Evolutionary conservation across 2,888 invertebrate species (phyloP).

Genomic region (Xanthorhoe designata): DNA sequence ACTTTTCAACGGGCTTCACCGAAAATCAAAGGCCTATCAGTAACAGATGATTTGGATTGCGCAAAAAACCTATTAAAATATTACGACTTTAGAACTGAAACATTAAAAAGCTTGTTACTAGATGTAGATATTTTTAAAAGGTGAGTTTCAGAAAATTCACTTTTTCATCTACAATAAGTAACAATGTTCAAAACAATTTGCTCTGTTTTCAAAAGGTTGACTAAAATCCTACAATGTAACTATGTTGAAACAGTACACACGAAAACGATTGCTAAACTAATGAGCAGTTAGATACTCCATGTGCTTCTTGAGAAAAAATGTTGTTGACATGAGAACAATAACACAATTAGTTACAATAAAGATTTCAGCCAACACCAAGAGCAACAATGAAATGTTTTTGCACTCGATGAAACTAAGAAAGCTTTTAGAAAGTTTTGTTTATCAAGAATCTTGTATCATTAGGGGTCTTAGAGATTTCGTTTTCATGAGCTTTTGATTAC

Average conservation of each 20-base stretch:
- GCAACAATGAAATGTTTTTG: slow-evolving; percentile 31
- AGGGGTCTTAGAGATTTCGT: background rate
- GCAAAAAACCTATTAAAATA: background rate
- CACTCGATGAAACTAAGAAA: slow-evolving; percentile 28
- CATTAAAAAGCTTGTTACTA: too few relatives aligned
- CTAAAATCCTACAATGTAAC: background rate
- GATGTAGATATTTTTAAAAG: too few relatives aligned
- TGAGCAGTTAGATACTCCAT: background rate
- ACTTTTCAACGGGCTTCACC: slow-evolving; percentile 4
- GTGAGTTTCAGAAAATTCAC: background rate
- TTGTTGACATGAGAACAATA: slow-evolving; percentile 34
- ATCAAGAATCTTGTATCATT: slow-evolving; percentile 16
- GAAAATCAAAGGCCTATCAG: background rate
- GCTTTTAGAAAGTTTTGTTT: slow-evolving; percentile 29
- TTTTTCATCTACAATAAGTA: background rate
- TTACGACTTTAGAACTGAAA: background rate
- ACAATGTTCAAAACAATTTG: background rate
- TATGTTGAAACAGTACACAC: background rate
- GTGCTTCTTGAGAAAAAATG: slow-evolving; percentile 17
- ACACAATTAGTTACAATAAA: slow-evolving; percentile 25
- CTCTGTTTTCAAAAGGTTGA: background rate
- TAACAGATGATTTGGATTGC: background rate
- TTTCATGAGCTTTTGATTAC: slow-evolving; percentile 5
- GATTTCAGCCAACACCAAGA: slow-evolving; percentile 17
- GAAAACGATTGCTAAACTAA: background rate